Percentiles rank a stretch among this genome's conserved stretches.
phyloP scores from a whole-genome alignment of 2,888 invertebrate genomes.

The Drosophila anomelani region DNA sequence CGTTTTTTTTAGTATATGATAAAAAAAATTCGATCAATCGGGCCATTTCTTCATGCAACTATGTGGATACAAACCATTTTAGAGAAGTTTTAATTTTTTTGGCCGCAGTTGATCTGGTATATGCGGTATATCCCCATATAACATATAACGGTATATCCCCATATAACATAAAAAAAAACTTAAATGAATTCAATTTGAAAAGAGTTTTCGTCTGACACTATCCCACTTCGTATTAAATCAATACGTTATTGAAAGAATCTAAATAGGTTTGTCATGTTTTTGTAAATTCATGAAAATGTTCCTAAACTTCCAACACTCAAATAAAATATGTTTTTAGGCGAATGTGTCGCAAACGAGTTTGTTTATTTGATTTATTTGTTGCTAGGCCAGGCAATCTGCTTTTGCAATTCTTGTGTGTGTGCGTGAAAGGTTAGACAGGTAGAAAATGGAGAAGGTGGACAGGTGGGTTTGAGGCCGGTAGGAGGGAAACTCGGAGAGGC shows the following conservation, averaged over 20 bases:
- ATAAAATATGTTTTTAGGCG: constrained; percentile 18
- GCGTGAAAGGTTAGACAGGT: constrained; percentile 28
- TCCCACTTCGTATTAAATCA: constrained; percentile 16
- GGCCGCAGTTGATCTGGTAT: too few relatives aligned
- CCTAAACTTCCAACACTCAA: background rate
- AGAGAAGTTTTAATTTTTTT: too few relatives aligned
- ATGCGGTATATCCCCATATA: too few relatives aligned
- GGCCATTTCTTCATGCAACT: too few relatives aligned
- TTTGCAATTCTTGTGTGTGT: background rate
- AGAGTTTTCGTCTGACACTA: background rate
- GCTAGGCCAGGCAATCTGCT: constrained; percentile 2
- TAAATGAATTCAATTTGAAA: background rate
- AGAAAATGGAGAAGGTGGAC: constrained; percentile 23
- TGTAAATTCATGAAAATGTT: constrained; percentile 1
- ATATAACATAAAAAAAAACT: background rate
- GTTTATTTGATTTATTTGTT: too few relatives aligned
- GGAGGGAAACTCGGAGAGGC: constrained; percentile 1
- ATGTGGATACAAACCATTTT: too few relatives aligned
- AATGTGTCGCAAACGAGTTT: constrained; percentile 24
- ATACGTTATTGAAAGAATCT: constrained; percentile 20
- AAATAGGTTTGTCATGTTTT: constrained; percentile 4
- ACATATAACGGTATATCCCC: too few relatives aligned
- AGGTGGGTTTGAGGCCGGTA: constrained; percentile 8
- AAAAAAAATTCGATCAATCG: too few relatives aligned
- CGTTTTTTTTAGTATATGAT: too few relatives aligned